Evolutionary conservation across 2,113 vertebrate species (phyloP), one percentile per base, ranked within the genome.

Genomic region (Elaphurus davidianus): DNA sequence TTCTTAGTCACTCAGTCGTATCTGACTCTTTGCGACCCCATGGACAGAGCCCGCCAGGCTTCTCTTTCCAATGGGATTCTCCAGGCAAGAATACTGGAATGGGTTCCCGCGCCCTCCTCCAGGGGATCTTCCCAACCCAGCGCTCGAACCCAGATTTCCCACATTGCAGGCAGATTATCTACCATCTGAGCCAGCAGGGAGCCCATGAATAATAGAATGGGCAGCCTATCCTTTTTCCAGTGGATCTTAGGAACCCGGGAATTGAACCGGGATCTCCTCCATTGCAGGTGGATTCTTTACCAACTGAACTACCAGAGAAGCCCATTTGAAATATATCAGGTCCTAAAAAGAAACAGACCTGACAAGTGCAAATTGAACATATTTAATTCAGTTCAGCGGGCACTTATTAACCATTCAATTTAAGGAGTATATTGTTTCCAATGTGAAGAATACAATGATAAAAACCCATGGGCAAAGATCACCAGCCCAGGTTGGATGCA

Each of bases 81-180:
- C 9, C n/a, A 71, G 19, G 17, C 9, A 36, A 71, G 64, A 11
- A 36, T 36, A 36, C 17, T 11, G 64, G 64, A 36, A 36, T 23
- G n/a, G 64, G 9, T 71, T 71, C n/a, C 9, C 4, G 21, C 23
- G n/a, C 17, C 17, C n/a, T 36, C 9, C n/a, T 71, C 17, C n/a
- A 36, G 9, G 36, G n/a, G 21, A 71, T 71, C 17, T 36, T 36
- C n/a, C 64, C n/a, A 71, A 71, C 9, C 2, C 64, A 71, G 17
- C 1, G 0, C 36, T 23, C 0, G 0, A 71, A 71, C 21, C 4
- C 64, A 71, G 17, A 23, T 36, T 2, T 71, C n/a, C 64, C 0
- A 0, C n/a, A 36, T 4, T 36, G 17, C n/a, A 71, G 64, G n/a
- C n/a, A 5, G 9, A 21, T 21, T 36, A 2, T 67, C 36, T 36